phyloP scores from a whole-genome alignment of 2,113 vertebrate genomes.

The Anolis carolinensis region DNA sequence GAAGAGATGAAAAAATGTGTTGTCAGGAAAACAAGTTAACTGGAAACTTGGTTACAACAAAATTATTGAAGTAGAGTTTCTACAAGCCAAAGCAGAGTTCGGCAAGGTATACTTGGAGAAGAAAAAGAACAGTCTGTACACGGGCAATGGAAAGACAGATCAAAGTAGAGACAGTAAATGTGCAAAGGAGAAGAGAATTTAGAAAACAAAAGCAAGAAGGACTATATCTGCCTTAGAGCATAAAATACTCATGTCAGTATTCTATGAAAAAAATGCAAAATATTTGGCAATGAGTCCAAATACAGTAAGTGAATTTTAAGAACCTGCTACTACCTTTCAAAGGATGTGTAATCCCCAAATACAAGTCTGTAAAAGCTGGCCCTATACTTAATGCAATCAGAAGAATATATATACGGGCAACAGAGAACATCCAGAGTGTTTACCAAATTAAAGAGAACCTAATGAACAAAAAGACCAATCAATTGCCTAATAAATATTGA shows the following conservation, averaged over 20 bases:
- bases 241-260: neutral
- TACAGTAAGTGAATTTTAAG: neutral
- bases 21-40: neutral
- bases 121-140: neutral
- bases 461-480: neutral
- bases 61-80: neutral
- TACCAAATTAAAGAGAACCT: neutral
- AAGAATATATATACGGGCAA: neutral
- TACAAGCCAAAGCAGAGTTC: constrained; percentile 4
- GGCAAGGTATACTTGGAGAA: neutral
- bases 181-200: neutral
- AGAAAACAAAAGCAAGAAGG: neutral
- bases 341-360: neutral
- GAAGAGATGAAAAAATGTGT: neutral
- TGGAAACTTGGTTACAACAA: neutral
- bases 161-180: too few species aligned
- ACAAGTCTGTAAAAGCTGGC: neutral
- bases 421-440: neutral
- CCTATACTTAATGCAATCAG: neutral
- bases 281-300: neutral
- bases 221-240: neutral
- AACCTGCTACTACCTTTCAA: too few species aligned
- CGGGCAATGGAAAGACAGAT: neutral
- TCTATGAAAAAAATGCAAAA: neutral
- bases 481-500: rapidly evolving